Evolutionary conservation across 2,113 vertebrate species (phyloP).

Genomic region (Centropristis striata): DNA sequence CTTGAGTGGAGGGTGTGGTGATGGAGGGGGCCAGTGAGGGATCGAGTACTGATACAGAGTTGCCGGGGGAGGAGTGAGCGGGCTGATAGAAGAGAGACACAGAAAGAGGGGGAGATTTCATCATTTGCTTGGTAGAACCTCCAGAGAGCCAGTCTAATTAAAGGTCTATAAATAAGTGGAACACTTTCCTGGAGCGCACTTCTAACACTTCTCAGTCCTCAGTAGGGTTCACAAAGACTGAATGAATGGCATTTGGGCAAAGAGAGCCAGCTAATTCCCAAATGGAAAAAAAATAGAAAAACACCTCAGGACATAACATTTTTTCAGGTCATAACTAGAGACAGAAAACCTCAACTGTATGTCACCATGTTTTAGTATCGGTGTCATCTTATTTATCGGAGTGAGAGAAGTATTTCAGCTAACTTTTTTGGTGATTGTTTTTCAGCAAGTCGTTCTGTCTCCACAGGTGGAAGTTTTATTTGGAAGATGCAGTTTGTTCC

Average conservation of each 20-base stretch:
- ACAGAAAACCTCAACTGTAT: slow-evolving; percentile 17
- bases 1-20: slow-evolving; percentile 69
- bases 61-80: slow-evolving; percentile 43
- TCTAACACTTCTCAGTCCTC: slow-evolving; percentile 64
- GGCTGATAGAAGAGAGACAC: slow-evolving; percentile 49
- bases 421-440: slow-evolving; percentile 11
- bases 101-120: slow-evolving; percentile 64
- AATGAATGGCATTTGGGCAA: slow-evolving; percentile 51
- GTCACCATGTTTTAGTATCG: background rate
- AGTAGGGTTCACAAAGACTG: slow-evolving; percentile 48
- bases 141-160: slow-evolving; percentile 79
- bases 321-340: slow-evolving; percentile 59
- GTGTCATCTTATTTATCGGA: slow-evolving; percentile 23
- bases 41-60: slow-evolving; percentile 49
- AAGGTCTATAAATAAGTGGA: slow-evolving; percentile 80
- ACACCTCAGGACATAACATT: slow-evolving; percentile 30
- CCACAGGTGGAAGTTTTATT: slow-evolving; percentile 5
- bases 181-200: slow-evolving; percentile 76
- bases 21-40: slow-evolving; percentile 67
- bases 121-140: slow-evolving; percentile 66
- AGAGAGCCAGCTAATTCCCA: slow-evolving; percentile 43
- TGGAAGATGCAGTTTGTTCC: no score
- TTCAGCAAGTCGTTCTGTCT: no score
- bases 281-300: slow-evolving; percentile 31
- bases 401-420: slow-evolving; percentile 14